Evolutionary conservation across 2,888 invertebrate genomes (phyloP).

Genomic region (Bursaphelenchus okinawaensis): DNA sequence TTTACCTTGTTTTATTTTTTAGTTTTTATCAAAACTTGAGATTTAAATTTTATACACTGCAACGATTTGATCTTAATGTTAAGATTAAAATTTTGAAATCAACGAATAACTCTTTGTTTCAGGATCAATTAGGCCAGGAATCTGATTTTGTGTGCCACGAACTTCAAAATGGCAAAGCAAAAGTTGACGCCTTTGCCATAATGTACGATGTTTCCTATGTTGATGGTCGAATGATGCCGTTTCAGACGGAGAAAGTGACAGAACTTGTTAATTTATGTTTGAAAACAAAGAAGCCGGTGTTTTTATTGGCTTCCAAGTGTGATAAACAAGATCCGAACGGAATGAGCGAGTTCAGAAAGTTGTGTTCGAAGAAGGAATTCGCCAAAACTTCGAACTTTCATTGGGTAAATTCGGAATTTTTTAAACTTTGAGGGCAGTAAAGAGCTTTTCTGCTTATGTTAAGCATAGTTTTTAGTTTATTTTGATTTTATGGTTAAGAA

Average conservation of each 20-base stretch:
- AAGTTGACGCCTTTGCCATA: conserved; percentile 88
- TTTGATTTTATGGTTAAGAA: too few relatives aligned
- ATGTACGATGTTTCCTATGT: conserved; percentile 74
- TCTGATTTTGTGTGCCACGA: conserved; percentile 92
- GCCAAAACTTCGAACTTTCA: conserved; percentile 61
- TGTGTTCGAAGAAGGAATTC: conserved; percentile 83
- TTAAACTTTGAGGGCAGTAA: too few relatives aligned
- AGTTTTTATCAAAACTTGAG: background rate
- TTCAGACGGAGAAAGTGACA: conserved; percentile 4
- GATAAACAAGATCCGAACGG: conserved; percentile 68
- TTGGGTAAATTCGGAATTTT: background rate
- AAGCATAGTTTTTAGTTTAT: too few relatives aligned
- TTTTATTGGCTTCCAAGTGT: conserved; percentile 89
- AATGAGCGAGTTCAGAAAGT: conserved; percentile 78
- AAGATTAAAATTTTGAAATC: background rate
- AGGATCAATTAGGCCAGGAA: conserved; percentile 70
- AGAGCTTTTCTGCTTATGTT: too few relatives aligned
- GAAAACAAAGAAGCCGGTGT: conserved; percentile 81
- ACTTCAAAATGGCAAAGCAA: conserved; percentile 74
- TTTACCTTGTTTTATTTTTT: background rate
- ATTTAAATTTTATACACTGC: background rate
- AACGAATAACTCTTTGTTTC: conserved; percentile 16
- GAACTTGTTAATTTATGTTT: conserved; percentile 76
- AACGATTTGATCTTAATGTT: background rate
- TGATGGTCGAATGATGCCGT: conserved; percentile 14